Evolutionary conservation across 2,797 vertebrate species (phyloP).

Genomic region (Distichodus sexfasciatus): DNA sequence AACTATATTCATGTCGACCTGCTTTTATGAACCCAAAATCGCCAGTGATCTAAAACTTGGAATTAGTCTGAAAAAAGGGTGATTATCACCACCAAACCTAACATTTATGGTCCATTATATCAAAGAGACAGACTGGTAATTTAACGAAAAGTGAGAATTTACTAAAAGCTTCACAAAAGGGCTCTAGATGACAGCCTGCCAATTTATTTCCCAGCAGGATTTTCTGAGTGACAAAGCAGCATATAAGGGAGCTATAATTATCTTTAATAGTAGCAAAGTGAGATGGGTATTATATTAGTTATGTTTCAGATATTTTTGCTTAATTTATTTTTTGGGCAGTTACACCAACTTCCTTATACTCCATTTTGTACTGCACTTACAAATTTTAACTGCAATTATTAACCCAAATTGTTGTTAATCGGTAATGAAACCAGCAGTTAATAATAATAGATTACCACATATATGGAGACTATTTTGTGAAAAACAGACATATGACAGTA

Average conservation of each 20-base stretch:
- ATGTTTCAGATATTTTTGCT: background rate
- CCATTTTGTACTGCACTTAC: no score
- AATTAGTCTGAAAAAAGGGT: slow-evolving; percentile 8
- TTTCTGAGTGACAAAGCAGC: background rate
- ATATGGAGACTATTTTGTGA: background rate
- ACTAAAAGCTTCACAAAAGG: slow-evolving; percentile 15
- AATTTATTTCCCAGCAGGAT: slow-evolving; percentile 25
- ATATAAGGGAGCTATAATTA: slow-evolving; percentile 22
- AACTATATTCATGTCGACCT: background rate
- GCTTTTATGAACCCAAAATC: background rate
- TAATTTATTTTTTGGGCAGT: no score
- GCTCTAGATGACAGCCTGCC: slow-evolving; percentile 21
- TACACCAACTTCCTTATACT: no score
- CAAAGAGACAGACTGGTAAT: background rate
- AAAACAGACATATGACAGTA: background rate
- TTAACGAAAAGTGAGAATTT: slow-evolving; percentile 23
- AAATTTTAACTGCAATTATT: no score
- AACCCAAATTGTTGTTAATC: no score
- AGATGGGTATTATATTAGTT: slow-evolving; percentile 9
- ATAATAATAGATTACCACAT: background rate
- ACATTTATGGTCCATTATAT: background rate
- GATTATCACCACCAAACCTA: background rate
- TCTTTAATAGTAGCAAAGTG: background rate
- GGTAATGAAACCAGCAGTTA: no score
- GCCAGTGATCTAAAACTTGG: background rate